Evolutionary conservation across 1,140 invertebrate genomes (phyloP), one percentile per base, ranked within the genome.

Genomic region (Calephelis virginiensis): DNA sequence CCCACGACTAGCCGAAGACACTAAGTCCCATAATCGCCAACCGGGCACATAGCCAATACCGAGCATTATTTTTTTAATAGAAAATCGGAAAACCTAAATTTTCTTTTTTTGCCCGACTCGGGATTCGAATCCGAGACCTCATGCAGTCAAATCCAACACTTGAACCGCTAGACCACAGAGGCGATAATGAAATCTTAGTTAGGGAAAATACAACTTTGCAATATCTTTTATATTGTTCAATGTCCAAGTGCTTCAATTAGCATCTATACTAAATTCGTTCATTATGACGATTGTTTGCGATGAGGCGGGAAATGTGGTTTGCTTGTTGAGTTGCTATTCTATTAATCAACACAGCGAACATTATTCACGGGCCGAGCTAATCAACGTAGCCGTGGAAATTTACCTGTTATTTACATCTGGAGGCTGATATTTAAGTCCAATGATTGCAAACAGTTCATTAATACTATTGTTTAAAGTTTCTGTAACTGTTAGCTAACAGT

Each of bases 321-420:
- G 53, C 66, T 71, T 56, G 43, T 70, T 63, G 66, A 49, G 53
- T 66, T 63, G 40, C 38, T 67, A 67, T 76, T 71, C 62, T 70
- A 67, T 76, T 64, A 72, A 69, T 76, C 70, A 76, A 73, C 70
- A 71, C 49, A 53, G 17, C 64, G 66, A 72, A 68, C 50, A 69
- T 68, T 74, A 74, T 74, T 72, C 68, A 70, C 56, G 47, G 10
- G 46, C 17, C 43, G 28, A 66, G 45, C 43, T 74, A 65, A 74
- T 74, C 66, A 66, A 69, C 66, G 38, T 66, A 63, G 59, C 64
- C 62, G 63, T 59, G 49, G 66, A 70, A 70, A 74, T 70, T 68
- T 47, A 40, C 46, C 49, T 59, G 50, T 40, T 64, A 62, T 70
- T 71, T 67, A 56, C 65, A 71, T 67, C 59, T 67, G 56, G 49